Evolutionary conservation across 1,140 invertebrate genomes (phyloP), one percentile per base, ranked within the genome.

Genomic region (Penaeus indicus): DNA sequence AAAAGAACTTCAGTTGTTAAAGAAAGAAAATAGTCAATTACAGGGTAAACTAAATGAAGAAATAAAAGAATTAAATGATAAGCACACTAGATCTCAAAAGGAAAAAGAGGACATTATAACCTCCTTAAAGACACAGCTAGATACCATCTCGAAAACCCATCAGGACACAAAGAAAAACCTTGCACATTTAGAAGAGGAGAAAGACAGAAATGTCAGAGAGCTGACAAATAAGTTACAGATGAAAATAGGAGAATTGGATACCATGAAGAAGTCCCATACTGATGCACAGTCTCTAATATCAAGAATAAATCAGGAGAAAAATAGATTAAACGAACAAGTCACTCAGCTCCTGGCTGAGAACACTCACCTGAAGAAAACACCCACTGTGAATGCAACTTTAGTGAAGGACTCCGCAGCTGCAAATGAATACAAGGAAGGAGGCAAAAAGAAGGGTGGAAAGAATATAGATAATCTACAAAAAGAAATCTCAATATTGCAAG

Each of bases 351-450:
- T 69, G n/a, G 79, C 63, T 22, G 85, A 87, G 63, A 87, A 87
- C 63, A 87, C n/a, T 72, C 78, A 69, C n/a, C 69, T 87, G n/a
- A 87, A 87, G 78, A 82, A 82, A 63, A 72, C 75, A 18, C 32
- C 16, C 18, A 84, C 42, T 54, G 54, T 67, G 22, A 62, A 72
- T 54, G 82, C 67, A 84, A 22, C 32, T 67, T 7, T 72, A 18
- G 64, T 84, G 19, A 86, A 86, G 27, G 81, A 84, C 60, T 62
- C 27, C 54, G 22, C 13, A 19, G 63, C 79, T 42, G 19, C 67
- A 75, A 32, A 22, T 75, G 81, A 83, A 62, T 32, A 47, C 78
- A 85, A 38, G 77, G 67, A 27, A 67, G 69, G 38, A 21, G 54
- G 61, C 54, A 25, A 60, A 62, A 87, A 54, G 54, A 54, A 87